Evolutionary conservation across 2,113 vertebrate species (phyloP).

Genomic region (Cryptomyrus ogoouensis): DNA sequence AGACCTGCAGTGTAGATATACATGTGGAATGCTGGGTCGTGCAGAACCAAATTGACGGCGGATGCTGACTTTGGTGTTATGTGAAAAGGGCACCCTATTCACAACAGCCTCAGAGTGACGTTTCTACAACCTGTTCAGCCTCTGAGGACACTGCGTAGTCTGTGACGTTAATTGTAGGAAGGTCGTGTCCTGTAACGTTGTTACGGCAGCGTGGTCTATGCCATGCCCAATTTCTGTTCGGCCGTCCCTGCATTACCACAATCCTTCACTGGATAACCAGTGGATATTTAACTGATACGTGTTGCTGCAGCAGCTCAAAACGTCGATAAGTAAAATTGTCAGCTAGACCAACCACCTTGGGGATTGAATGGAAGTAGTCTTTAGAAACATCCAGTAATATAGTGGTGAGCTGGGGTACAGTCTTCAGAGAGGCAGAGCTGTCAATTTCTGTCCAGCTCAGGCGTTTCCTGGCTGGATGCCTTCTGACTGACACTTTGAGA

Average conservation of each 20-base stretch:
- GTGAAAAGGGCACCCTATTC: neutral
- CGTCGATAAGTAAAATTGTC: neutral
- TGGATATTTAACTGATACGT: neutral
- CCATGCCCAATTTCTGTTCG: neutral
- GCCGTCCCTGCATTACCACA: neutral
- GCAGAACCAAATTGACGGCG: neutral
- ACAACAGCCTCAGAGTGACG: neutral
- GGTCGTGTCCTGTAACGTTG: neutral
- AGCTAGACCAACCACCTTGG: neutral
- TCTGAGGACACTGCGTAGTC: neutral
- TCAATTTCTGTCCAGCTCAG: neutral
- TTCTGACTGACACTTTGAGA: neutral
- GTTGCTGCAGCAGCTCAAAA: neutral
- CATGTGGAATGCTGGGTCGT: neutral
- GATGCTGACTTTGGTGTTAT: neutral
- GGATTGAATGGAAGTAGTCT: neutral
- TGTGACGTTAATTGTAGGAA: neutral
- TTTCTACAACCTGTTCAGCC: neutral
- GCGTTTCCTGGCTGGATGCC: neutral
- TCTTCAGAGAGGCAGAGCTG: constrained; percentile 13
- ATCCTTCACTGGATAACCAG: neutral
- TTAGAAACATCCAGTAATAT: constrained; percentile 32
- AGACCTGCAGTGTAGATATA: neutral
- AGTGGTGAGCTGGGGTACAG: constrained; percentile 24
- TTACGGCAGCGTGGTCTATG: neutral